Evolutionary conservation across 2,888 invertebrate genomes (phyloP), one percentile per base, ranked within the genome.

Genomic region (Lapara coniferarum): DNA sequence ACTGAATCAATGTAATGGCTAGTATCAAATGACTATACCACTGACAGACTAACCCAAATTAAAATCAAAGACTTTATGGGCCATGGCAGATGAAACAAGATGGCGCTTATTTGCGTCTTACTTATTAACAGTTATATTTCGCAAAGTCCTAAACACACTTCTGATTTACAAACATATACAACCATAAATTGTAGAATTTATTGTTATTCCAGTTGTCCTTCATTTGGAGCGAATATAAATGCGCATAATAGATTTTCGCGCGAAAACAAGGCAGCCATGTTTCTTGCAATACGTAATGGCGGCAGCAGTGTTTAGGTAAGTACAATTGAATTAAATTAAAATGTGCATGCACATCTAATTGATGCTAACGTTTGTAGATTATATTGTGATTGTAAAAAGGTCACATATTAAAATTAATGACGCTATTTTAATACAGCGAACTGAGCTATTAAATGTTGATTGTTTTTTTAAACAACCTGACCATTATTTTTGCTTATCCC

Each of bases 231-330:
- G 44, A 56, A 69, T 66, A 46, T 67, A 66, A 51, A 69, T 63
- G 49, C 63, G 63, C 63, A 49, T 63, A 63, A 46, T 59, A 52
- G 19, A 53, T 70, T 67, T 67, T 70, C 70, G 59, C 63, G 68
- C 68, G 70, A 49, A 67, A 66, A 56, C 30, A 56, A 16, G 55
- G 68, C 70, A 44, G 57, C 70, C 68, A 70, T 68, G 19, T 68
- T 70, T 46, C 46, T 63, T 63, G 46, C 30, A 30, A 30, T 30
- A 16, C 16, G 46, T 12, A 46, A n/a, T 63, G 56, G 56, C 56
- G 56, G 25, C 19, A 19, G 25, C 10, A 25, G 16, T 56, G 7
- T 56, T 12, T 13, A 10, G 12, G 13, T 51, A 14, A 10, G 25
- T 10, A 56, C 19, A 63, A 63, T 46, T 7, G 49, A 16, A 13